Conservation (phyloP, 1,140 invertebrate species). For the Leptinotarsa undecemlineata region DNA sequence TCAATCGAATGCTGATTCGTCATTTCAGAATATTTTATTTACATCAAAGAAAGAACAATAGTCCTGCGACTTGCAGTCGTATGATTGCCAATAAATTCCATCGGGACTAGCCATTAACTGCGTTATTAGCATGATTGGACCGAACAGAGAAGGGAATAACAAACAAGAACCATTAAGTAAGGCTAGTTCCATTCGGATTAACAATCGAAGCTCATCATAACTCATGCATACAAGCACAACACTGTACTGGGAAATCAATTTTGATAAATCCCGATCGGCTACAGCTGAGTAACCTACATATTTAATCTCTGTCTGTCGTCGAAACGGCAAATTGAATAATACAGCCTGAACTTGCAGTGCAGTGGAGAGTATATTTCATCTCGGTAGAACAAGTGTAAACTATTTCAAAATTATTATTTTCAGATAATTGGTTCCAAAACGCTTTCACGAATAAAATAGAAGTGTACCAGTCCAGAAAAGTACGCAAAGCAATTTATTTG, state of each 20-base stretch:
- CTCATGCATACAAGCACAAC: conserved; percentile 2
- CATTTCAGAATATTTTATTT: conserved; percentile 5
- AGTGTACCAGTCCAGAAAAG: no score
- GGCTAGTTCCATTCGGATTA: conserved; percentile 14
- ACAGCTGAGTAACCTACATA: not conserved
- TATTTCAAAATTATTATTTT: no score
- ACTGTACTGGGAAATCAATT: not conserved
- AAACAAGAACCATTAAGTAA: conserved; percentile 17
- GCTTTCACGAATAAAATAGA: no score
- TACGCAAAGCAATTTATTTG: no score
- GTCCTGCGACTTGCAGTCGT: not conserved
- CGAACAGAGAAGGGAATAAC: conserved; percentile 18
- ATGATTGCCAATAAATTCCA: conserved; percentile 18
- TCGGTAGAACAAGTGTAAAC: no score
- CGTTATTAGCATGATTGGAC: conserved; percentile 22
- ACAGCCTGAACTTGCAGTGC: no score
- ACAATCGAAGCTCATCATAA: conserved; percentile 14
- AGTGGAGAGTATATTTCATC: no score
- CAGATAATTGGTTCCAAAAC: no score
- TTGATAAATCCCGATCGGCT: not conserved
- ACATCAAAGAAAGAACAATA: conserved; percentile 14
- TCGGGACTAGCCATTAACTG: conserved; percentile 17
- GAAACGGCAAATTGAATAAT: not conserved
- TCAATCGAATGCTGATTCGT: not conserved
- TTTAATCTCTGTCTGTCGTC: not conserved